A percentile compares a stretch with the other conserved stretches of the same genome.
phyloP scores from a whole-genome alignment of 1,140 invertebrate species.

The Copidosoma floridanum region DNA sequence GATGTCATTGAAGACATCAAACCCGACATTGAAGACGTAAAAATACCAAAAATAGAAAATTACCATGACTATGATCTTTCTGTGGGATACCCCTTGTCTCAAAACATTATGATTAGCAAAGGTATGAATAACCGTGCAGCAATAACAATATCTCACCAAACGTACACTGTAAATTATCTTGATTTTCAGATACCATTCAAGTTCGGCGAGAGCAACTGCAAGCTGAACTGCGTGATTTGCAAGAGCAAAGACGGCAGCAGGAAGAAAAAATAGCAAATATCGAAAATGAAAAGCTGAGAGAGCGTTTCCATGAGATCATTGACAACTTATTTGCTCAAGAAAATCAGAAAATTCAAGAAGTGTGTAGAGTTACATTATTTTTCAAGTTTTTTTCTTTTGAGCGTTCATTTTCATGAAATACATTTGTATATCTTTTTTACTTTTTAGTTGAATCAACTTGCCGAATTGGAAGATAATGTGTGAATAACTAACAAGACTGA shows the following conservation, averaged over 20 bases:
- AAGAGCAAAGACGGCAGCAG: constrained; percentile 70
- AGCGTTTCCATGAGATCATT: constrained; percentile 78
- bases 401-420: too few species aligned
- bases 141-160: too few species aligned
- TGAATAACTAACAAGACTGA: too few species aligned
- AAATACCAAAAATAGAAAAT: constrained; percentile 46
- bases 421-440: too few species aligned
- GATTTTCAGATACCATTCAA: constrained; percentile 44
- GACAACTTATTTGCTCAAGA: constrained; percentile 77
- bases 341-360: constrained; percentile 76
- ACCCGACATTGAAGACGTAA: constrained; percentile 33
- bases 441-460: too few species aligned
- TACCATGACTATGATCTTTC: constrained; percentile 44
- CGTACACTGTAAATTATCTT: background rate
- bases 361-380: constrained; percentile 40
- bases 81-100: constrained; percentile 42
- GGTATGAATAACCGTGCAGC: constrained; percentile 29
- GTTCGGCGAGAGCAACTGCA: constrained; percentile 58
- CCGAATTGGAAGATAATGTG: too few species aligned
- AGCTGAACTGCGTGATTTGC: constrained; percentile 70
- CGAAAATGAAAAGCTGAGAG: constrained; percentile 79
- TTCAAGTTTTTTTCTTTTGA: too few species aligned
- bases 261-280: constrained; percentile 81
- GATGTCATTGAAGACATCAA: constrained; percentile 37
- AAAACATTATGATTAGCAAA: constrained; percentile 39